Evolutionary conservation across 2,888 invertebrate genomes (phyloP).

Genomic region (Sphaerophoria rueppellii): DNA sequence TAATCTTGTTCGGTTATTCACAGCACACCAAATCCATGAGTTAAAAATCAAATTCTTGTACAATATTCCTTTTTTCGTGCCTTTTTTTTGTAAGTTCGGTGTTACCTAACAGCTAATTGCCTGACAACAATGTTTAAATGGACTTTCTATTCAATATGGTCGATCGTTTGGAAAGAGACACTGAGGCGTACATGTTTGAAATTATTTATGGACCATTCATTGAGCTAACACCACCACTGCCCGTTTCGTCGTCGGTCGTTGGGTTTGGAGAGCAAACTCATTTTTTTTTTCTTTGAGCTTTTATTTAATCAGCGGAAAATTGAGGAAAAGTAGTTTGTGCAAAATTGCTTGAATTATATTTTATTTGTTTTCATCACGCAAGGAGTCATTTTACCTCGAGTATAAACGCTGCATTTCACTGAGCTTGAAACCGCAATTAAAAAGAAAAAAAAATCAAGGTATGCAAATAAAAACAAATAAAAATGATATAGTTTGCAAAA

Average conservation of each 20-base stretch:
- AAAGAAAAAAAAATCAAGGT: not conserved
- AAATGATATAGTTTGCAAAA: not conserved
- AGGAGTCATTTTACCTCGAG: slow-evolving; percentile 1
- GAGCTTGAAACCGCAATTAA: not conserved
- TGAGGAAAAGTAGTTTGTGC: slow-evolving; percentile 22
- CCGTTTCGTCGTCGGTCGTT: not conserved
- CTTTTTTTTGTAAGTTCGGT: not conserved
- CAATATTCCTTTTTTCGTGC: slow-evolving; percentile 12
- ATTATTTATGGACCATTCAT: slow-evolving; percentile 41
- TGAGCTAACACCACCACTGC: not conserved
- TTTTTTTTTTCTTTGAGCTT: not conserved
- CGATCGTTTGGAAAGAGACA: slow-evolving; percentile 11
- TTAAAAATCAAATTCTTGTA: not conserved
- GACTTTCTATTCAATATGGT: slow-evolving; percentile 49
- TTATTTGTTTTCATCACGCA: slow-evolving; percentile 16
- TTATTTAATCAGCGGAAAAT: slow-evolving; percentile 37
- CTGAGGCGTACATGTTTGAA: slow-evolving; percentile 13
- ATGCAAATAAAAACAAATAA: not conserved
- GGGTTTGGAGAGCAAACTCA: not conserved
- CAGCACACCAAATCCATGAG: no score
- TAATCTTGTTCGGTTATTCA: no score
- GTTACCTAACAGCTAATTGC: slow-evolving; percentile 53
- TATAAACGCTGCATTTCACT: slow-evolving; percentile 5
- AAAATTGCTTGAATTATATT: slow-evolving; percentile 5
- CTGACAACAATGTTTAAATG: slow-evolving; percentile 52